Evolutionary conservation across 2,797 vertebrate species (phyloP).

Genomic region (Falco cherrug): DNA sequence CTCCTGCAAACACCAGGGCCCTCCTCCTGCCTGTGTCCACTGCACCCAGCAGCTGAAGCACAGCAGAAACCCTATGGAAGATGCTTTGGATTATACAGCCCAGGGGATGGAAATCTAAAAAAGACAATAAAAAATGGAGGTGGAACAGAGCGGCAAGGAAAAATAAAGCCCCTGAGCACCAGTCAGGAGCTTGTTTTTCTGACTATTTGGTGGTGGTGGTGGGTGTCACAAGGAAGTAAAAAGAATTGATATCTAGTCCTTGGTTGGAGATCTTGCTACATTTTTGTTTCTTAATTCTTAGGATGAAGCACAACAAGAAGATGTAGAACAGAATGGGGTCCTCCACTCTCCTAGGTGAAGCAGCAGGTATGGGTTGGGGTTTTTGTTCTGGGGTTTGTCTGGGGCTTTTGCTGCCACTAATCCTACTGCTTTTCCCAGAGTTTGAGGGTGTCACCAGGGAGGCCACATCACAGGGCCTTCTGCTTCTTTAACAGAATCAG

Average conservation of each 20-base stretch:
- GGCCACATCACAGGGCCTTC: fast-evolving
- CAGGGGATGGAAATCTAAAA: background rate
- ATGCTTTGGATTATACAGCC: constrained; percentile 1
- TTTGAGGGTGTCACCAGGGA: background rate
- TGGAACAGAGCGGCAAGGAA: background rate
- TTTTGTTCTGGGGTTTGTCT: background rate
- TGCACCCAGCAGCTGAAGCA: background rate
- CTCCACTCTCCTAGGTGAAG: background rate
- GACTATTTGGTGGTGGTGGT: background rate
- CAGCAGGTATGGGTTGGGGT: background rate
- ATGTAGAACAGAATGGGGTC: background rate
- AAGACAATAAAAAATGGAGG: background rate
- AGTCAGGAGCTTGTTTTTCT: background rate
- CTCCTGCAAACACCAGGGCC: background rate
- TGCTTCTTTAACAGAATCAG: background rate
- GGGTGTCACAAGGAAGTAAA: background rate
- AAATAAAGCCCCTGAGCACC: background rate
- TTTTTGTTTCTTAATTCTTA: background rate
- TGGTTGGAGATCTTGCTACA: background rate
- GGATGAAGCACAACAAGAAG: background rate
- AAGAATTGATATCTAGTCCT: background rate
- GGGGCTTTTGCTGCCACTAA: background rate
- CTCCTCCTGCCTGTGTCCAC: background rate
- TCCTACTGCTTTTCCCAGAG: background rate
- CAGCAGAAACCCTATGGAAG: background rate